Percentiles rank a stretch among this genome's conserved stretches.
Evolutionary conservation across 2,888 invertebrate genomes (phyloP).

Genomic region (Chrysotoxum bicinctum): DNA sequence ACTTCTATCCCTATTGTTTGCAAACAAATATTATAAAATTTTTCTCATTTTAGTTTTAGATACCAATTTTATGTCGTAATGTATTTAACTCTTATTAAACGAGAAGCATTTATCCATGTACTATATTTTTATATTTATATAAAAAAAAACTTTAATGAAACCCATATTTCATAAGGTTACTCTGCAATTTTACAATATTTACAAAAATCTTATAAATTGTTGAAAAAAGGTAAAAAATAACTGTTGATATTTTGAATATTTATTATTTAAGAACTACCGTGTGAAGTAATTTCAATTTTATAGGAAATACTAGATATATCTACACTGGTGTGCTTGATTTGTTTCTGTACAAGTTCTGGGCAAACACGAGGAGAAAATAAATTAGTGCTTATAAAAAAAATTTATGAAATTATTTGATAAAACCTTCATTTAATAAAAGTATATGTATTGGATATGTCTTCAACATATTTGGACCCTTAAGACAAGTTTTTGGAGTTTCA

Average conservation of each 20-base stretch:
- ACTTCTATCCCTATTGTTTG: neutral
- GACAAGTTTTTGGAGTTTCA: neutral
- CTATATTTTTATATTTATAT: neutral
- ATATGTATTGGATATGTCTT: neutral
- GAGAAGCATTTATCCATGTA: slow-evolving; percentile 20
- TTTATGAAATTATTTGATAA: neutral
- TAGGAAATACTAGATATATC: slow-evolving; percentile 31
- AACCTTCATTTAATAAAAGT: neutral
- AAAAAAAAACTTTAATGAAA: slow-evolving; percentile 26
- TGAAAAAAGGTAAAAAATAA: slow-evolving; percentile 59
- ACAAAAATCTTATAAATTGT: slow-evolving; percentile 52
- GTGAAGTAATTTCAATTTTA: slow-evolving; percentile 3
- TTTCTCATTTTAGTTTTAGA: neutral
- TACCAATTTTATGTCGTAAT: neutral
- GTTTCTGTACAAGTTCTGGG: slow-evolving; percentile 52
- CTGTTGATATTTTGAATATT: slow-evolving; percentile 26
- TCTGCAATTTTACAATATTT: slow-evolving; percentile 67
- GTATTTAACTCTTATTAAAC: slow-evolving; percentile 32
- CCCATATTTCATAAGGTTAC: slow-evolving; percentile 22
- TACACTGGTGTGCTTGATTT: slow-evolving; percentile 44
- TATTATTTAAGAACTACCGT: slow-evolving; percentile 5
- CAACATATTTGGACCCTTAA: slow-evolving; percentile 15
- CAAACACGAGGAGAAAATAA: neutral
- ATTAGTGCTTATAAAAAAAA: neutral
- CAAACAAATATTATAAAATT: slow-evolving; percentile 23